Base-by-base conservation (phyloP, 1,140 invertebrate genomes). In the Drosophila tani region DNA sequence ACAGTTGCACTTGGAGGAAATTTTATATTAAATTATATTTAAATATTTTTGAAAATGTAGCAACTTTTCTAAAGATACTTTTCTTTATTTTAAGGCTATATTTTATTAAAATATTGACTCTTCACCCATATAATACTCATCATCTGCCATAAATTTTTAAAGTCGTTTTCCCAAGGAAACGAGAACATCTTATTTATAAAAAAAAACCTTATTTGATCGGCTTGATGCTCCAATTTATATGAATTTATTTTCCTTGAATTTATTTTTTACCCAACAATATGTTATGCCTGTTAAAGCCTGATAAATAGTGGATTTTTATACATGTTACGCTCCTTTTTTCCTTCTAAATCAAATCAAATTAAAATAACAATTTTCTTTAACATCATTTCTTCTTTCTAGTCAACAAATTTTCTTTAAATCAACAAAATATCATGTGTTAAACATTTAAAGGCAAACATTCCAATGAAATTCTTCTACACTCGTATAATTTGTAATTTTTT, bases 261-360 rank as follows among this genome's bases (percentile, higher is more conserved):
- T 0, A 8, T 2, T n/a, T 50, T 11, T 24, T 2, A 9, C 24
- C 9, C 9, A 5, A 9, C 9, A 27, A 8, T 24, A 24, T 15
- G 1, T 27, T 8, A 1, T 5, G 14, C 3, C 19, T 19, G 11
- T 5, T 3, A 5, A 9, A 12, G 0, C 19, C 7, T 27, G 0
- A 9, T 24, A 49, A 49, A 9, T 9, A 24, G 8, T 15, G 15
- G 0, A 12, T 5, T 19, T 5, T 1, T 1, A 12, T 19, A 43
- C 2, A 8, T 9, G 9, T 43, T 17, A 17, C 6, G 0, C 0
- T 17, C 0, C n/a, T 2, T 17, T 6, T 3, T 43, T 17, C 15
- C 7, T 2, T 12, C 4, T 0, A 19, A 19, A 12, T 46, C 2
- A 9, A 6, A 3, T 46, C 17, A 14, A 45, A 3, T 45, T 19